These are phyloP conservation scores for Symphodus melops DNA, from an alignment of 2,113 vertebrate genomes.

Conservation along the genomic window DNA sequence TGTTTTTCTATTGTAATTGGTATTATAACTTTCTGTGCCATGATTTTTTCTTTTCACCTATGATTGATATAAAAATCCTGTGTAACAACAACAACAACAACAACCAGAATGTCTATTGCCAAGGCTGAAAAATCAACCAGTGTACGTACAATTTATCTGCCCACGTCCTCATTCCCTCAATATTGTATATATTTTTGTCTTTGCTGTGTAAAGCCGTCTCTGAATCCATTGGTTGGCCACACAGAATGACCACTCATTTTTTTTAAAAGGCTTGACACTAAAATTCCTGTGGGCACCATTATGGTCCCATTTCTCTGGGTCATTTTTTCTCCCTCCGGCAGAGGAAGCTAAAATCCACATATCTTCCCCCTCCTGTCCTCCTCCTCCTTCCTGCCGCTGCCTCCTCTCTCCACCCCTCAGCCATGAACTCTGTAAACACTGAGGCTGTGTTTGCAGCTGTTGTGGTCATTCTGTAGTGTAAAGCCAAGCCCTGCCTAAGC, in stretches of 20 bases:
- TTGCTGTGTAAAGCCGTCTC: not conserved
- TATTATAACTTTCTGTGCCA: too few species aligned
- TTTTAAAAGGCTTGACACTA: constrained; percentile 29
- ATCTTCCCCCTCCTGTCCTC: constrained; percentile 9
- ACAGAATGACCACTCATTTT: constrained; percentile 39
- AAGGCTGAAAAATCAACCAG: constrained; percentile 21
- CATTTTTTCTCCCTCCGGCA: constrained; percentile 48
- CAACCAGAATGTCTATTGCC: constrained; percentile 1
- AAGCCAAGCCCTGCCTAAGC: constrained; percentile 20
- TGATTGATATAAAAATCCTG: too few species aligned
- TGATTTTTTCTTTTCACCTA: too few species aligned
- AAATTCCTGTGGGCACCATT: constrained; percentile 66
- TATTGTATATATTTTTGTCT: not conserved
- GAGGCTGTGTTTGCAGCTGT: constrained; percentile 62
- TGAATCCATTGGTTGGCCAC: constrained; percentile 27
- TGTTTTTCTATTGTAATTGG: too few species aligned
- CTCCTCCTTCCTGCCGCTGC: constrained; percentile 50
- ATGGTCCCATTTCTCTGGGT: constrained; percentile 47
- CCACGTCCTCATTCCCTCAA: not conserved
- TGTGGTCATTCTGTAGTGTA: constrained; percentile 43
- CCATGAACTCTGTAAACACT: constrained; percentile 55
- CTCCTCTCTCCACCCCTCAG: constrained; percentile 38
- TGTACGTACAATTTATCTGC: constrained; percentile 15
- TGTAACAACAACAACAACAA: not conserved
- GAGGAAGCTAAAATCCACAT: constrained; percentile 49